Conservation (phyloP, 1,140 invertebrate genomes). For the Scaptodrosophila lebanonensis region DNA sequence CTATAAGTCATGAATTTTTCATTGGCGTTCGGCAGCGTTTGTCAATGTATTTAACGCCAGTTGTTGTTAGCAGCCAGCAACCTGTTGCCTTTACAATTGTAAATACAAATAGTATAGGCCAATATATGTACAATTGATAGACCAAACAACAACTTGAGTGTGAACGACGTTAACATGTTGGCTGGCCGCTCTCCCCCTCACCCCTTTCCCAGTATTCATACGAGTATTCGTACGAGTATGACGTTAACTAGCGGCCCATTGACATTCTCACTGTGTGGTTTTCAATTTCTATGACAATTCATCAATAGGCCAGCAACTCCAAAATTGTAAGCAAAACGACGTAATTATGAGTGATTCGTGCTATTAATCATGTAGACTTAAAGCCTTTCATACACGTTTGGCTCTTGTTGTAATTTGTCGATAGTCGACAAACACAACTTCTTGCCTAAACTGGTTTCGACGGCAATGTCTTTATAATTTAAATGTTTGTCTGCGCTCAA, state of each 20-base stretch:
- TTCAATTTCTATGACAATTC: constrained; percentile 28
- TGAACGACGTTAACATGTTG: too few species aligned
- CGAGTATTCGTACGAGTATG: too few species aligned
- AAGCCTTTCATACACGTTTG: constrained; percentile 21
- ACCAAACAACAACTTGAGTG: constrained; percentile 39
- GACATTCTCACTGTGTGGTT: constrained; percentile 23
- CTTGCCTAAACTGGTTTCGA: constrained; percentile 11
- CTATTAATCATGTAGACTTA: constrained; percentile 45
- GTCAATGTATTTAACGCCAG: too few species aligned
- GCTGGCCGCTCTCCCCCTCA: too few species aligned
- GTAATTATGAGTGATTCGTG: constrained; percentile 51
- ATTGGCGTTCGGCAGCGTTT: too few species aligned
- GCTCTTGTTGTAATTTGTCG: constrained; percentile 19
- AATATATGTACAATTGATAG: constrained; percentile 38
- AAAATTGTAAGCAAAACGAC: constrained; percentile 14
- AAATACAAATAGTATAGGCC: constrained; percentile 22
- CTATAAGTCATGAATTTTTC: neutral
- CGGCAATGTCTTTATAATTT: constrained; percentile 16
- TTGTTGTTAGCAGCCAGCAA: constrained; percentile 44
- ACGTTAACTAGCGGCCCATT: constrained; percentile 23
- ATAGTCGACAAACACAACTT: constrained; percentile 15
- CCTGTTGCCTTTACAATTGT: constrained; percentile 50
- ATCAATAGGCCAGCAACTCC: neutral
- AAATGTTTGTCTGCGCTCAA: constrained; percentile 17
- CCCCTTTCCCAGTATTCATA: too few species aligned